Base-by-base conservation (phyloP, 2,797 vertebrate species). In the Pangasius mekongensis region DNA sequence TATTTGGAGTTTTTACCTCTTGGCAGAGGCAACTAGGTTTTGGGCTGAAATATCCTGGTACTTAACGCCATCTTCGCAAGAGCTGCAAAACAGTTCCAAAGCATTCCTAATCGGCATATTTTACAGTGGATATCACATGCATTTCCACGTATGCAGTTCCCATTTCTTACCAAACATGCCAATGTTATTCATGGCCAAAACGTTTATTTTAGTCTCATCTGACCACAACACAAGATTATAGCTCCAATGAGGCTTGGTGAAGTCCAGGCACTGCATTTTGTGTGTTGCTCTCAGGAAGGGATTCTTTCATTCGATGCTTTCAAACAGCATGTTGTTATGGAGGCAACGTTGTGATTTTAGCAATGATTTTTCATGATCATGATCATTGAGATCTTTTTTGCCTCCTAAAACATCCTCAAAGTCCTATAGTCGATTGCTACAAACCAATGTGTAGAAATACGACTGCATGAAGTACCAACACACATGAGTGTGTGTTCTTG, bases 191-290 rank as follows among this genome's bases (percentile, higher is more conserved):
- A 24, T 13, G 10, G 58, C 39, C 33, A 62, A 43, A 62, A 39
- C 3, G 2, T 3, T 60, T 36, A 82, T 82, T 82, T 82, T 43
- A 62, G 5, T 7, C 39, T 83, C 39, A 43, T 62, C 36, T 56
- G n/a, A 64, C 7, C 60, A 83, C 24, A n/a, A 54, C 14, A 47
- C 11, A 82, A 83, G 36, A 43, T 47, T 64, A 83, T 83, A 83
- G 36, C 56, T 83, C 14, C 54, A 62, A 7, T 22, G 6, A 43
- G 58, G 58, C 58, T 83, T 64, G 36, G 14, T 64, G 58, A 62
- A 64, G 22, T 43, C 62, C 36, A 33, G 30, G n/a, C 52, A 56
- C 77, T 33, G 52, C 1, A 58, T 80, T 56, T 22, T 80, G 16
- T 36, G 2, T 64, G 81, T 22, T 66, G 36, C 43, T 66, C 3